Conservation (phyloP, 1,140 invertebrate species). For the Coelopa frigida region DNA sequence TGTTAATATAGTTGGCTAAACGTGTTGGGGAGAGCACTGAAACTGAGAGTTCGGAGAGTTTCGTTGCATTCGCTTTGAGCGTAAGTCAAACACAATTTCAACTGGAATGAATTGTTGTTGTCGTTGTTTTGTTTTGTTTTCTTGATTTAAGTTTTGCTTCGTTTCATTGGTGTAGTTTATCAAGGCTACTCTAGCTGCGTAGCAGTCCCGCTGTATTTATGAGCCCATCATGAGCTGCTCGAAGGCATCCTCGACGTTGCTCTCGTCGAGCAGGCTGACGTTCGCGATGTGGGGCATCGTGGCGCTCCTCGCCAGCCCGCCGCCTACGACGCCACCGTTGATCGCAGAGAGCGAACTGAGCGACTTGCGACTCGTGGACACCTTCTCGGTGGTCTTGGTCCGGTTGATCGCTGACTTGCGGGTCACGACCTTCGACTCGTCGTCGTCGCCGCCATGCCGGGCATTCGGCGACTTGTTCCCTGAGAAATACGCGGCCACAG, state of each 20-base stretch:
- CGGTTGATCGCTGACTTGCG: constrained; percentile 46
- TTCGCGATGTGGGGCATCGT: constrained; percentile 66
- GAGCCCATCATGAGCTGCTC: constrained; percentile 61
- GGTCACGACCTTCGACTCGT: constrained; percentile 10
- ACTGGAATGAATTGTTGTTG: background rate
- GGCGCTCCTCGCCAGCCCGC: constrained; percentile 55
- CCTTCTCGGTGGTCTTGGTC: constrained; percentile 47
- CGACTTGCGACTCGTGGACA: constrained; percentile 44
- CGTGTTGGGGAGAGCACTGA: no score
- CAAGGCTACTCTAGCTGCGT: background rate
- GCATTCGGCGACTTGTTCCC: constrained; percentile 44
- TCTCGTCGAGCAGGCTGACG: constrained; percentile 57
- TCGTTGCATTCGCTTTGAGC: background rate
- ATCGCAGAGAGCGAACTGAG: constrained; percentile 27
- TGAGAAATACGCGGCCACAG: constrained; percentile 72
- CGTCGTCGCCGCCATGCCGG: constrained; percentile 21
- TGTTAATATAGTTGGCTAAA: no score
- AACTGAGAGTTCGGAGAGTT: no score
- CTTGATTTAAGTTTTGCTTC: no score
- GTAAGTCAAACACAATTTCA: no score
- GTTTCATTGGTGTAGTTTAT: no score
- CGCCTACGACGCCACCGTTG: constrained; percentile 21
- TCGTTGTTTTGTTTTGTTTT: background rate
- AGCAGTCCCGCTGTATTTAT: no score
- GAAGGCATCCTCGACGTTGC: constrained; percentile 67